Evolutionary conservation across 2,113 vertebrate species (phyloP), one percentile per base, ranked within the genome.

Genomic region (Mirounga angustirostris): DNA sequence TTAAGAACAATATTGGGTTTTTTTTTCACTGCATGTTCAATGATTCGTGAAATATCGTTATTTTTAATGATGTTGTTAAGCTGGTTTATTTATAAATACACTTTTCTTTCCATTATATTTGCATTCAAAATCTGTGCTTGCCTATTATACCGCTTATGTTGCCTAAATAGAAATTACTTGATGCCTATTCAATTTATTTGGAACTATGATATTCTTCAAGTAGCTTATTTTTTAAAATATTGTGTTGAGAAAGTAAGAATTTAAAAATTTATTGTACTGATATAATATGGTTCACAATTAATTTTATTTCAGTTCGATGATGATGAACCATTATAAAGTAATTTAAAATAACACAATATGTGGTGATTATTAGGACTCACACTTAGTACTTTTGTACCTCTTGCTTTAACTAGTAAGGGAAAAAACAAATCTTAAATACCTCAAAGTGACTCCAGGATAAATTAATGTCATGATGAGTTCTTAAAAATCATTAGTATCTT

Each of bases 101-200:
- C 63, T 71, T 87, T 81, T 88, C 4, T 87, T 90, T 83, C 7
- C 6, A 74, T 80, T 81, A 28, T 9, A 78, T 81, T 63, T 78
- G 3, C 7, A 76, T 82, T 92, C 4, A 78, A 93, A 83, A 8
- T 2, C 13, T 63, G 30, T 50, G 21, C 8, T 85, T 80, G 2
- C 26, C n/a, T 83, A 43, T 76, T 91, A 54, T 28, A 52, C 40
- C 52, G 3, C 92, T 93, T 93, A 65, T 74, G 14, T 69, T 97
- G 65, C n/a, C 28, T 80, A 80, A 78, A 61, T 87, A 74, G 52
- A 92, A 92, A 46, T 90, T 73, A 80, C 26, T 67, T 87, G 22
- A 89, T 92, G n/a, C 1, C 56, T 76, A 16, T 40, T 71, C 12
- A 69, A 24, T 71, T 95, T 88, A 65, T 52, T 94, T 78, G 9